Conservation (phyloP, 2,888 invertebrate species). For the Dilophus febrilis region DNA sequence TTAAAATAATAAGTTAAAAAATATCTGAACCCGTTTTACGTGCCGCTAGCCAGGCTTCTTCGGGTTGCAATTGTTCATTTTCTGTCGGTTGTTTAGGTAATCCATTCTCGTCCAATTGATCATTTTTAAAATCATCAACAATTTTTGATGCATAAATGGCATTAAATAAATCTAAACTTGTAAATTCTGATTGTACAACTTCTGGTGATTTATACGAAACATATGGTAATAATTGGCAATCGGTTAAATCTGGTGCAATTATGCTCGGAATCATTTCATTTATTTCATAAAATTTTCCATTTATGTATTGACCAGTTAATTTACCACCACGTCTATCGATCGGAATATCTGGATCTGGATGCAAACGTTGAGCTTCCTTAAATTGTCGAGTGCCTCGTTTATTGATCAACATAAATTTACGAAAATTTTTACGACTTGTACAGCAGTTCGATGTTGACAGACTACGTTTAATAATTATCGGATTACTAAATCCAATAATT, state of each 20-base stretch:
- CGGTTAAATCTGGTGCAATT: constrained; percentile 76
- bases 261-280: constrained; percentile 86
- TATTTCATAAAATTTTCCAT: constrained; percentile 41
- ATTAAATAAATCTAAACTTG: constrained; percentile 65
- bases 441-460: constrained; percentile 34
- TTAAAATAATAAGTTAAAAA: constrained; percentile 28
- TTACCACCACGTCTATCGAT: constrained; percentile 55
- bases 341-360: constrained; percentile 44
- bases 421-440: constrained; percentile 62
- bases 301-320: constrained; percentile 38
- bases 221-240: constrained; percentile 78
- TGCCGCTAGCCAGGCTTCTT: constrained; percentile 52
- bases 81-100: constrained; percentile 51
- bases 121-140: constrained; percentile 50
- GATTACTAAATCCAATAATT: no score
- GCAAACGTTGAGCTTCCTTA: constrained; percentile 32
- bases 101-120: constrained; percentile 51
- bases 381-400: constrained; percentile 56
- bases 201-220: constrained; percentile 73
- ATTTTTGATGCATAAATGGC: constrained; percentile 68
- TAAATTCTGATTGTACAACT: constrained; percentile 64
- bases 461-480: no score
- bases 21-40: constrained; percentile 69
- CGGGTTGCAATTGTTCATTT: constrained; percentile 50
- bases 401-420: constrained; percentile 57